Percentiles rank a stretch among this genome's conserved stretches.
These are phyloP conservation scores for Sceloporus undulatus DNA, from an alignment of 2,113 vertebrate genomes.

Conservation along the genomic window DNA sequence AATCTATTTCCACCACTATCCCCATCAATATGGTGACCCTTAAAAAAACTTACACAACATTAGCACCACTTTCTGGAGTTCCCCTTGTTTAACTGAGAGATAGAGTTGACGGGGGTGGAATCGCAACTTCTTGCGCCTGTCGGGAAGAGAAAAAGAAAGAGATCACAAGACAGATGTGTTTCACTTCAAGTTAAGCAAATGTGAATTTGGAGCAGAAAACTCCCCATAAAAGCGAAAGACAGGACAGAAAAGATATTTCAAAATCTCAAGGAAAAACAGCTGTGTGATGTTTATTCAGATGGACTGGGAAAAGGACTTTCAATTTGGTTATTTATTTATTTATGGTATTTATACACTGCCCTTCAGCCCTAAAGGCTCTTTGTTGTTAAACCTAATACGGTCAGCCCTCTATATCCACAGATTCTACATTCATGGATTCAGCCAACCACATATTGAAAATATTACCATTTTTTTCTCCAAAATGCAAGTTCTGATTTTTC, in stretches of 20 bases:
- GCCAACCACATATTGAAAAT: too few relatives aligned
- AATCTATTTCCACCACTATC: background rate
- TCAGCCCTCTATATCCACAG: too few relatives aligned
- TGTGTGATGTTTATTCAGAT: background rate
- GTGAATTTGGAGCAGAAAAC: too few relatives aligned
- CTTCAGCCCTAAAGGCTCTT: too few relatives aligned
- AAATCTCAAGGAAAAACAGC: too few relatives aligned
- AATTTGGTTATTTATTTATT: too few relatives aligned
- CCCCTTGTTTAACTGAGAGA: slow-evolving; percentile 89
- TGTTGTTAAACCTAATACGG: background rate
- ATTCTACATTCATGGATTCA: too few relatives aligned
- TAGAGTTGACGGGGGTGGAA: slow-evolving; percentile 93
- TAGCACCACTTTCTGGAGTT: slow-evolving; percentile 90
- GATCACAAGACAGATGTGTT: background rate
- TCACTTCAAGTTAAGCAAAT: background rate
- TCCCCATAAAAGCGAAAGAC: background rate
- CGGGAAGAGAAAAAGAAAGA: background rate
- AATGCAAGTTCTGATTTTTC: too few relatives aligned
- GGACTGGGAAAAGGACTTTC: background rate
- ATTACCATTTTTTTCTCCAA: too few relatives aligned
- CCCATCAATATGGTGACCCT: background rate
- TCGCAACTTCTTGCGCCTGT: slow-evolving; percentile 91
- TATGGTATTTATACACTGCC: too few relatives aligned
- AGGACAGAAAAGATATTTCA: background rate
- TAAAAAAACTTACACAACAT: slow-evolving; percentile 87